These are phyloP conservation scores for Hypsibius dujardini DNA, from an alignment of 1,140 invertebrate genomes.

Conservation along the genomic window DNA sequence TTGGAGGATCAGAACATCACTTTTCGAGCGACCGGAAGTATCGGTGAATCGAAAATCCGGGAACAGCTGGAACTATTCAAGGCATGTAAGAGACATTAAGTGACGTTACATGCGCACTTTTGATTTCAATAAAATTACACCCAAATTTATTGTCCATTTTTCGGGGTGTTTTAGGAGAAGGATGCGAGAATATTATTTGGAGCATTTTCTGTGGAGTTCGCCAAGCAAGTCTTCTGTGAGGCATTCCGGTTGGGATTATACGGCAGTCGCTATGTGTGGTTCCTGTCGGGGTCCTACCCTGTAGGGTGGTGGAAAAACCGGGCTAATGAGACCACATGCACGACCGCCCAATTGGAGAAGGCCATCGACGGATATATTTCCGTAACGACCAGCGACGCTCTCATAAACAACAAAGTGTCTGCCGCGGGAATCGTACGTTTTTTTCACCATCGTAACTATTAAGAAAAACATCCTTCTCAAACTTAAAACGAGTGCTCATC, in stretches of 20 bases:
- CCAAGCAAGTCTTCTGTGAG: conserved; percentile 65
- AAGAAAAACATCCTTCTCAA: too few relatives aligned
- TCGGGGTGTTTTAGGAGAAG: conserved; percentile 43
- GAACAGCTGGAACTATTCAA: conserved; percentile 19
- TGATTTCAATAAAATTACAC: conserved; percentile 40
- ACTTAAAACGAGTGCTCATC: too few relatives aligned
- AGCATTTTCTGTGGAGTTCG: conserved; percentile 57
- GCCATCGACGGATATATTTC: conserved; percentile 56
- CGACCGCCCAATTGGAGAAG: conserved; percentile 41
- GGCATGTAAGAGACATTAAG: neutral
- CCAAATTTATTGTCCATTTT: too few relatives aligned
- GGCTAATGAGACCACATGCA: conserved; percentile 39
- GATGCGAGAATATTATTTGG: conserved; percentile 70
- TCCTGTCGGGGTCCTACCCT: conserved; percentile 47
- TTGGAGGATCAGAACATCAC: conserved; percentile 30
- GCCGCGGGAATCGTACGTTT: conserved; percentile 50
- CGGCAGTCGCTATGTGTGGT: conserved; percentile 68
- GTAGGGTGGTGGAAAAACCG: conserved; percentile 42
- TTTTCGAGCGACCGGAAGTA: neutral
- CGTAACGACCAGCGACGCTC: conserved; percentile 52
- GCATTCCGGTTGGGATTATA: conserved; percentile 60
- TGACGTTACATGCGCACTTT: conserved; percentile 47
- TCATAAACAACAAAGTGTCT: conserved; percentile 45
- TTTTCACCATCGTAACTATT: neutral
- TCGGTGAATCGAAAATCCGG: conserved; percentile 10